Evolutionary conservation across 1,140 invertebrate genomes (phyloP).

Genomic region (Orussus abietinus): DNA sequence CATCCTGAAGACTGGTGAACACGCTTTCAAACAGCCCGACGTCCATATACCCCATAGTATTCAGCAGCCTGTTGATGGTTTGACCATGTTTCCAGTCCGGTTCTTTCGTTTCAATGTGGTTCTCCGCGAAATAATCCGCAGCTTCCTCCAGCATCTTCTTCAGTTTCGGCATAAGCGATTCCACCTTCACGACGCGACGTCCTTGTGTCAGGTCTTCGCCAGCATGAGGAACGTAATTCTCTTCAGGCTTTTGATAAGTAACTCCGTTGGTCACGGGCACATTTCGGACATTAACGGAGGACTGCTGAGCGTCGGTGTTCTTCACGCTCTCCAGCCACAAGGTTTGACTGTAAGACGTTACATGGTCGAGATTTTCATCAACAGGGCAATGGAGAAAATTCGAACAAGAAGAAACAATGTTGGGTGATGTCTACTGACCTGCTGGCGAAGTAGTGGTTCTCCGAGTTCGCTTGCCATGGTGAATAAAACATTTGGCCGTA

Average conservation of each 20-base stretch:
- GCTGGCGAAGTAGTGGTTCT: conserved; percentile 40
- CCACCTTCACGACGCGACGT: conserved; percentile 31
- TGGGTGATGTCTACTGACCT: conserved; percentile 36
- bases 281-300: conserved; percentile 16
- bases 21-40: conserved; percentile 31
- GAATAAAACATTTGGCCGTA: conserved; percentile 38
- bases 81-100: conserved; percentile 39
- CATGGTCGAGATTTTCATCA: too few relatives aligned
- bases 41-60: conserved; percentile 36
- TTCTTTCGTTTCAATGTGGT: conserved; percentile 36
- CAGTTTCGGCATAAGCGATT: conserved; percentile 28
- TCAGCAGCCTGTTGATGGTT: conserved; percentile 38
- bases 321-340: conserved; percentile 31
- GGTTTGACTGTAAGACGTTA: conserved; percentile 46
- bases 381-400: too few relatives aligned
- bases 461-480: conserved; percentile 40
- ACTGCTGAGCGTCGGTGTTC: conserved; percentile 13
- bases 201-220: conserved; percentile 37
- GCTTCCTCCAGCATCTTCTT: conserved; percentile 37
- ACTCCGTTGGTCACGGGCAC: conserved; percentile 27
- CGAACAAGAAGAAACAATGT: too few relatives aligned
- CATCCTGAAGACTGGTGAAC: conserved; percentile 25
- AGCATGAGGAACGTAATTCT: conserved; percentile 18
- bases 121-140: conserved; percentile 39
- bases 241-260: conserved; percentile 26